phyloP scores from a whole-genome alignment of 2,888 invertebrate genomes.

The Nemoura dubitans region DNA sequence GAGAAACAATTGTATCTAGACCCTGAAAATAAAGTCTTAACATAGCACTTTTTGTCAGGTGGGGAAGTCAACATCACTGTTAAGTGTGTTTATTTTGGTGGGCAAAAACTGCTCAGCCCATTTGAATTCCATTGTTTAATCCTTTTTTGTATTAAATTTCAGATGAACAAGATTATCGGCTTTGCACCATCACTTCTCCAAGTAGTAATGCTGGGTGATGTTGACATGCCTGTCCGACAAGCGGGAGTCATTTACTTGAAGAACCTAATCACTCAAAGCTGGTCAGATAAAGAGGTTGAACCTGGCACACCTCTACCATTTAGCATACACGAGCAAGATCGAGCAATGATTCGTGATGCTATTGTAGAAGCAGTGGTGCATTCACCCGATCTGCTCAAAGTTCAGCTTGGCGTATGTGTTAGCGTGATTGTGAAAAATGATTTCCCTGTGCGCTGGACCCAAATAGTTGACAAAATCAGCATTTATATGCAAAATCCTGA shows the following conservation, averaged over 20 bases:
- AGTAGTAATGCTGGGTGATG: conserved; percentile 90
- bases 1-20: too few relatives aligned
- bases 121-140: too few relatives aligned
- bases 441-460: conserved; percentile 95
- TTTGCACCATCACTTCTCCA: conserved; percentile 94
- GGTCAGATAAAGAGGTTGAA: conserved; percentile 84
- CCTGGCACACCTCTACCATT: conserved; percentile 80
- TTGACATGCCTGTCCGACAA: conserved; percentile 92
- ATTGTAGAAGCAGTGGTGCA: conserved; percentile 96
- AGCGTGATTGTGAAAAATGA: conserved; percentile 94
- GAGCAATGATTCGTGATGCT: conserved; percentile 88
- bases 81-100: too few relatives aligned
- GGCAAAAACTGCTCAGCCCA: too few relatives aligned
- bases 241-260: conserved; percentile 97
- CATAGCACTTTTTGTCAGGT: too few relatives aligned
- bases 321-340: conserved; percentile 95
- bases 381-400: conserved; percentile 89
- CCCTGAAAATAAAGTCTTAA: too few relatives aligned
- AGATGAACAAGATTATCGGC: conserved; percentile 95
- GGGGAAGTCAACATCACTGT: too few relatives aligned
- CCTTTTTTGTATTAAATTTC: too few relatives aligned
- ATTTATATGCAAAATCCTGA: conserved; percentile 93
- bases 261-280: conserved; percentile 87
- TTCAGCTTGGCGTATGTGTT: conserved; percentile 92
- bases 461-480: conserved; percentile 94